Percentiles rank a stretch among this genome's conserved stretches.
phyloP scores from a whole-genome alignment of 2,113 vertebrate species.

The Furnarius figulus region DNA sequence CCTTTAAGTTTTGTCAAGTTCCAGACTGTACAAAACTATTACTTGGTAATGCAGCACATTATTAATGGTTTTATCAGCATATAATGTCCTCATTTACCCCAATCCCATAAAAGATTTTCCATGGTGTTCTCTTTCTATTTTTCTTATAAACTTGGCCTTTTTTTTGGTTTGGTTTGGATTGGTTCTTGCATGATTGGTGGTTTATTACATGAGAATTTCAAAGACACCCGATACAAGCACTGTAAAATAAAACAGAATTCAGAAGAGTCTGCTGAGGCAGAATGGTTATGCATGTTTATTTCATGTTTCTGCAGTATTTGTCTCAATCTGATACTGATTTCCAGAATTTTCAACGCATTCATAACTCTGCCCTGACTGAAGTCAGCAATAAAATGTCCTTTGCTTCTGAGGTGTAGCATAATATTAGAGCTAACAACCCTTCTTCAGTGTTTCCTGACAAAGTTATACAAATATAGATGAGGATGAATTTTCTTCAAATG shows the following conservation, averaged over 20 bases:
- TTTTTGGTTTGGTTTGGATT: neutral
- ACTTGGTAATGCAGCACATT: neutral
- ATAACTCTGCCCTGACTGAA: neutral
- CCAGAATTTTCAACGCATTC: neutral
- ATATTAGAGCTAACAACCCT: neutral
- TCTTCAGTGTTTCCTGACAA: neutral
- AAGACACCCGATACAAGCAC: neutral
- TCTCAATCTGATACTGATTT: neutral
- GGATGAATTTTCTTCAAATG: neutral
- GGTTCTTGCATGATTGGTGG: neutral
- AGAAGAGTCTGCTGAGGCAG: neutral
- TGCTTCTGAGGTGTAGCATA: neutral
- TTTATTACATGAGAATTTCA: neutral
- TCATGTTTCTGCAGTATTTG: neutral
- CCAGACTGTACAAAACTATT: neutral
- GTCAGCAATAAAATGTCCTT: neutral
- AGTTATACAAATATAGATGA: neutral
- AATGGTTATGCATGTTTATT: neutral
- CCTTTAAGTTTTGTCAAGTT: neutral
- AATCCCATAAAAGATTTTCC: neutral
- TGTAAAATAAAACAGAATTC: neutral
- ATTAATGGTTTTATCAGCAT: neutral
- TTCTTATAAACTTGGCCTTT: neutral
- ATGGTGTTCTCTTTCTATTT: neutral
- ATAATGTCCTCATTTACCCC: neutral